A percentile compares a stretch with the other conserved stretches of the same genome.
These are phyloP conservation scores for Sorex araneus DNA, from an alignment of 2,113 vertebrate species.

Conservation along the genomic window DNA sequence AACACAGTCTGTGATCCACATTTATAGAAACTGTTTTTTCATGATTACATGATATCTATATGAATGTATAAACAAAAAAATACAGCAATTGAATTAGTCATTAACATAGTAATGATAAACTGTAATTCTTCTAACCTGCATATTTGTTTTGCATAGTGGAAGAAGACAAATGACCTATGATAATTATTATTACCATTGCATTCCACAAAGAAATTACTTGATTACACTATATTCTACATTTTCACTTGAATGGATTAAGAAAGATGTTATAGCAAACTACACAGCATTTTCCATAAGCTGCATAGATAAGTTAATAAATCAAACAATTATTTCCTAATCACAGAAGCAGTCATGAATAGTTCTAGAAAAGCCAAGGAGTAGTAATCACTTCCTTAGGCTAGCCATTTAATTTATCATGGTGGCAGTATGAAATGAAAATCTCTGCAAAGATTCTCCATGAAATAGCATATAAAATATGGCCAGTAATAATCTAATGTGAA, in stretches of 20 bases:
- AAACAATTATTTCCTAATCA: conserved; percentile 81
- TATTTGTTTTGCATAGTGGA: conserved; percentile 31
- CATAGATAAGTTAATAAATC: conserved; percentile 81
- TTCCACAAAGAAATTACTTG: conserved; percentile 52
- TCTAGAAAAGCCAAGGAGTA: conserved; percentile 60
- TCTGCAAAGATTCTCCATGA: background rate
- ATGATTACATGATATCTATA: conserved; percentile 1
- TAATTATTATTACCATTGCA: conserved; percentile 23
- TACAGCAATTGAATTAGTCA: background rate
- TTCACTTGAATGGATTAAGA: conserved; percentile 61
- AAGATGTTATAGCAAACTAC: conserved; percentile 62
- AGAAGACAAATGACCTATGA: conserved; percentile 58
- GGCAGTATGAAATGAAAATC: conserved; percentile 21
- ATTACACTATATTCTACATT: conserved; percentile 55
- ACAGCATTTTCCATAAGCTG: conserved; percentile 57
- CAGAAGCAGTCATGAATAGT: conserved; percentile 44
- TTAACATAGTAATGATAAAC: conserved; percentile 46
- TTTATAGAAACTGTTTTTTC: conserved; percentile 16
- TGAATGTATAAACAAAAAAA: conserved; percentile 38
- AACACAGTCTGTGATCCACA: background rate
- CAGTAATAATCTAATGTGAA: background rate
- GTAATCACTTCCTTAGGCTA: conserved; percentile 26
- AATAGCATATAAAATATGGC: background rate
- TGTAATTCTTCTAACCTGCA: conserved; percentile 30
- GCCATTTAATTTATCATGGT: conserved; percentile 70